Evolutionary conservation across 2,113 vertebrate genomes (phyloP), one percentile per base, ranked within the genome.

Genomic region (Ploceus nigricollis): DNA sequence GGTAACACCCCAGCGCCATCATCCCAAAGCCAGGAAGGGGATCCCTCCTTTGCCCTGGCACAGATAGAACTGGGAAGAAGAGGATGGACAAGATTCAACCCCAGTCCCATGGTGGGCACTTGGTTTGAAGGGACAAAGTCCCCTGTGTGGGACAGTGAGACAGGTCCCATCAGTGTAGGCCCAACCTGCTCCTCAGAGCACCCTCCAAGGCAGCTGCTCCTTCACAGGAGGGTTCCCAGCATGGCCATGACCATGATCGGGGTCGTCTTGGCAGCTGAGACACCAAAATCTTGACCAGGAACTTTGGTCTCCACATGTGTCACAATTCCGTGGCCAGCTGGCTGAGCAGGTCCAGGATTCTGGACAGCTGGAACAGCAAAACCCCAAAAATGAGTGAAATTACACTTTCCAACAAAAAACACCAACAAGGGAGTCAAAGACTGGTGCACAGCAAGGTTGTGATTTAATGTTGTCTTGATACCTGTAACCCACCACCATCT

Each of bases 181-280:
- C 80, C 65, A 30, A 1, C 7, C 33, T 83, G 20, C 58, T 87
- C 47, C 56, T 69, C 53, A 65, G 56, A 28, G 23, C 44, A 11
- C 16, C 22, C 61, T 44, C 37, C 63, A 5, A 33, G 53, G 39
- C 28, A 23, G 30, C 4, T 2, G 1, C 50, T 75, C 44, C 69
- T 10, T 39, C 10, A 8, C 48, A 16, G 28, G 11, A 39, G 53
- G 7, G 24, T 27, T 93, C 42, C 56, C 15, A 28, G 45, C n/a
- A 0, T 5, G 58, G 15, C 42, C 27, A 0, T 25, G 70, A 1
- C 60, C 51, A 3, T 28, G 4, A 6, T 6, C 3, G 1, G 39
- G 15, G 5, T n/a, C 10, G 0, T 63, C 39, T 31, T 27, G 42
- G 78, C 37, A 82, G 45, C 48, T 61, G 75, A 28, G 48, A 20